These are phyloP conservation scores for Natrix natrix DNA, from an alignment of 2,797 vertebrate species.

Conservation along the genomic window DNA sequence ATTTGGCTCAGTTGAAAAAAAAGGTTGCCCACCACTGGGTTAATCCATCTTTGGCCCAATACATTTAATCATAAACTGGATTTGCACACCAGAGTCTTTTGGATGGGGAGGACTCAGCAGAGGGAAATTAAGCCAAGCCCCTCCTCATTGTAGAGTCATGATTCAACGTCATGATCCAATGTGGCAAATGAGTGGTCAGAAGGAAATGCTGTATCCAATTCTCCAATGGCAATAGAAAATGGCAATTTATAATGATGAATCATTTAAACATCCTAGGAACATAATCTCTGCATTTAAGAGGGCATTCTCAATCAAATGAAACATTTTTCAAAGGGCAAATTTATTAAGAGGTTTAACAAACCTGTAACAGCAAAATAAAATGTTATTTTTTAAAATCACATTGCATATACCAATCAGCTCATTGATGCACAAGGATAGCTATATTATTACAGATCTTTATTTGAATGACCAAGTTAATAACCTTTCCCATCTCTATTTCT, in stretches of 20 bases:
- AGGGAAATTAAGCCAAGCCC: background rate
- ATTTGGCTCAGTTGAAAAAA: too few relatives aligned
- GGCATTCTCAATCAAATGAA: background rate
- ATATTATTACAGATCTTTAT: too few relatives aligned
- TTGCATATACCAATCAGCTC: background rate
- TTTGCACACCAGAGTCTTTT: background rate
- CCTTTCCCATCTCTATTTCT: too few relatives aligned
- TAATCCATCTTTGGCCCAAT: background rate
- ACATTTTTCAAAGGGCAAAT: background rate
- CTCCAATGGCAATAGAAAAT: background rate
- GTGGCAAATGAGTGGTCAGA: background rate
- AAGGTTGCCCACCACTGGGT: background rate
- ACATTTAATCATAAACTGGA: background rate
- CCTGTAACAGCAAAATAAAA: background rate
- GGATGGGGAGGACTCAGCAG: background rate
- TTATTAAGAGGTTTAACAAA: background rate
- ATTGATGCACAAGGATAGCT: background rate
- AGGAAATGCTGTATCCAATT: background rate
- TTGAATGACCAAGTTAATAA: too few relatives aligned
- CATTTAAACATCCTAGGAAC: background rate
- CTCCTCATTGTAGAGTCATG: background rate
- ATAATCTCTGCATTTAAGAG: background rate
- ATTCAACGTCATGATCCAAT: background rate
- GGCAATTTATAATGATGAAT: background rate
- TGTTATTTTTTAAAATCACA: background rate